Base-by-base conservation (phyloP, 2,888 invertebrate species). In the Chloroclysta siterata region DNA sequence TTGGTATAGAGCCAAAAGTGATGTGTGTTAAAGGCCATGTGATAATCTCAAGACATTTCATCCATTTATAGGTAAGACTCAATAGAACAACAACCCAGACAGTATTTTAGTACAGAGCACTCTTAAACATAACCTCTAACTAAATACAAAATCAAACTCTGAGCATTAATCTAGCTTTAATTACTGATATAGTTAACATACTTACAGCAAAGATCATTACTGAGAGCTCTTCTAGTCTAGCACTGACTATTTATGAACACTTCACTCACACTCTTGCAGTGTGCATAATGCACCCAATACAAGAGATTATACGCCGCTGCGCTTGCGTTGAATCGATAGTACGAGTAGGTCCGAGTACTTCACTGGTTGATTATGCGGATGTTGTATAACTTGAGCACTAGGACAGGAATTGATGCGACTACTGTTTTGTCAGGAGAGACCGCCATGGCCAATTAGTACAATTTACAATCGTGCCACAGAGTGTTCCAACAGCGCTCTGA, bases 371-470 rank as follows among this genome's bases (percentile, higher is more conserved):
- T 78, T 79, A 81, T 81, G 75, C 77, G 81, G 69, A 78, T 78
- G 82, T 82, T 81, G 81, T 84, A 79, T 82, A 87, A 82, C 80
- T 81, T 82, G 75, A 80, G 76, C 82, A 86, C 83, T 82, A 72
- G 76, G 76, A 82, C 76, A 75, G 75, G 82, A 84, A 87, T 85
- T 85, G 85, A 87, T 86, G 85, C 82, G 83, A 81, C 80, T 82
- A 89, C 88, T 86, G 84, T 87, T 85, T 86, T 87, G 85, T 83
- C 77, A 86, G 82, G 80, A 76, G 74, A 85, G 86, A 83, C 88
- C 89, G 90, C 88, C 89, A 89, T 89, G 76, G 83, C 86, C 88
- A 90, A 92, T 91, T 92, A 92, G 90, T 84, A 88, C 86, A 90
- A 90, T 92, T 91, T 88, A 91, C 86, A 88, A 89, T 82, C 81